A percentile compares a stretch with the other conserved stretches of the same genome.
Conservation (phyloP, 2,113 vertebrate genomes). For the Podarcis muralis region DNA sequence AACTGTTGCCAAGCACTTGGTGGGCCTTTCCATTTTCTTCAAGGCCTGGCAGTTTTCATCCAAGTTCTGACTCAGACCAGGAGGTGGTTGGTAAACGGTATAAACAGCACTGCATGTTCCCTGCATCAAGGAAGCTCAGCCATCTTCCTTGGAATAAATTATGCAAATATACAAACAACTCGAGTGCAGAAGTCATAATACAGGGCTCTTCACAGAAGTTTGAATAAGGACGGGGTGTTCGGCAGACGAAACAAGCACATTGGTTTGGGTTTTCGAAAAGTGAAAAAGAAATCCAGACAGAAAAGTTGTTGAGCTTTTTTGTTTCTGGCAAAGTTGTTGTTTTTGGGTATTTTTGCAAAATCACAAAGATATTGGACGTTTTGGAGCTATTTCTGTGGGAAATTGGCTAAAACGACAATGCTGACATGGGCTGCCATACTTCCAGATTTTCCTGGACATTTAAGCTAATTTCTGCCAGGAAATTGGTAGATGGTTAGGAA, state of each 20-base stretch:
- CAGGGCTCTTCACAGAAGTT: neutral
- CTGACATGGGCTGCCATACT: too few species aligned
- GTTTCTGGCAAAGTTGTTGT: too few species aligned
- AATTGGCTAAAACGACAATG: too few species aligned
- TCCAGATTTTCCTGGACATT: too few species aligned
- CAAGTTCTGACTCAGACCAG: neutral
- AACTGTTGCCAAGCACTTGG: neutral
- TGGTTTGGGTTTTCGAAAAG: too few species aligned
- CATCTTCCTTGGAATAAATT: neutral
- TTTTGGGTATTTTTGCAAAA: too few species aligned
- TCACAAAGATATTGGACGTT: too few species aligned
- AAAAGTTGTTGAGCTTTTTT: too few species aligned
- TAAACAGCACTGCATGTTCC: neutral
- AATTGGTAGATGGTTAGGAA: neutral
- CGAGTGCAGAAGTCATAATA: neutral
- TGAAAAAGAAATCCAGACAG: too few species aligned
- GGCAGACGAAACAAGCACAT: neutral
- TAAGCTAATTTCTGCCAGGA: too few species aligned
- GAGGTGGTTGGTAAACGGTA: neutral
- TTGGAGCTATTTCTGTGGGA: too few species aligned
- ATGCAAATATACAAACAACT: slow-evolving; percentile 8
- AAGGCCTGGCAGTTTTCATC: neutral
- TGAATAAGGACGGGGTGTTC: neutral
- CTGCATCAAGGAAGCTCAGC: neutral
- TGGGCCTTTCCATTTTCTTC: neutral